Evolutionary conservation across 2,888 invertebrate genomes (phyloP).

Genomic region (Drosophila testacea): DNA sequence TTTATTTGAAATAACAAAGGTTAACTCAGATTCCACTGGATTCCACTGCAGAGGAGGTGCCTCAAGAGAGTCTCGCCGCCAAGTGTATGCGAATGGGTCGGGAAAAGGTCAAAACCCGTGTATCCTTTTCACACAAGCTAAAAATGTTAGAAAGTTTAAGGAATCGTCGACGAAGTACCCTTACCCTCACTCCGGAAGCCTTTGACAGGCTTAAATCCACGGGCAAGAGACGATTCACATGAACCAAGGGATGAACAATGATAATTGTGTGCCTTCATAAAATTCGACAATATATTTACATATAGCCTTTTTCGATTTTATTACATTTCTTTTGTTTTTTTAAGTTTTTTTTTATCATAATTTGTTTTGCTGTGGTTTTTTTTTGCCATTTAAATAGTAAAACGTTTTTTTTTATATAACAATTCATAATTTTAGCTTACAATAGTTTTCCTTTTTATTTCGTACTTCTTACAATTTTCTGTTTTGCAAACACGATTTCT

Average conservation of each 20-base stretch:
- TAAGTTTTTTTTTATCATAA: constrained; percentile 59
- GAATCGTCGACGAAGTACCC: constrained; percentile 20
- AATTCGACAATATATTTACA: constrained; percentile 55
- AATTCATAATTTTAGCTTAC: constrained; percentile 81
- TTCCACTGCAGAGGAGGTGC: background rate
- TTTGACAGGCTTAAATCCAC: constrained; percentile 31
- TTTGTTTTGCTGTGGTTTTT: constrained; percentile 58
- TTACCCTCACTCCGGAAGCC: constrained; percentile 49
- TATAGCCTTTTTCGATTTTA: constrained; percentile 64
- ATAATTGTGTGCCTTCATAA: constrained; percentile 35
- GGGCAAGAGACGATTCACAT: background rate
- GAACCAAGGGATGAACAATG: constrained; percentile 10
- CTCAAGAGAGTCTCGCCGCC: constrained; percentile 20
- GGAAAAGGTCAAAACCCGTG: constrained; percentile 1
- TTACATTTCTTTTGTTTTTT: constrained; percentile 46
- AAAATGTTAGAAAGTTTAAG: constrained; percentile 43
- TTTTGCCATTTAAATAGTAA: constrained; percentile 77
- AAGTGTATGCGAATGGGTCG: constrained; percentile 40
- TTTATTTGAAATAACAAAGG: background rate
- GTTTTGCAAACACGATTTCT: constrained; percentile 66
- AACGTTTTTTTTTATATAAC: constrained; percentile 77
- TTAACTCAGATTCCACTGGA: background rate
- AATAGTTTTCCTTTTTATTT: constrained; percentile 62
- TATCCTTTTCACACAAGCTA: constrained; percentile 30
- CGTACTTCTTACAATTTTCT: constrained; percentile 63